A percentile compares a stretch with the other conserved stretches of the same genome.
Conservation (phyloP, 2,797 vertebrate species). For the Diceros bicornis region DNA sequence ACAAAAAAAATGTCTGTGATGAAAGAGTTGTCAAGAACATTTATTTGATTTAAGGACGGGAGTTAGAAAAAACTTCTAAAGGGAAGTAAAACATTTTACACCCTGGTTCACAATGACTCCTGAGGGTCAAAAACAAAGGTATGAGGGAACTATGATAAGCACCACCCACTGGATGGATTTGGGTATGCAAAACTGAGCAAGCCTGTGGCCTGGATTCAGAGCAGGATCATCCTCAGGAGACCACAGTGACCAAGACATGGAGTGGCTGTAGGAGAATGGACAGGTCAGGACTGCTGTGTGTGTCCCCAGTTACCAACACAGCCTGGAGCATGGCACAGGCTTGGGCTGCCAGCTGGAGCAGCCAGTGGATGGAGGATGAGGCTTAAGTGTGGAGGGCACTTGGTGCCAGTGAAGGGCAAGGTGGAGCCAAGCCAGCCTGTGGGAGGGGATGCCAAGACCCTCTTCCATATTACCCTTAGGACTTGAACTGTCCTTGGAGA, state of each 20-base stretch:
- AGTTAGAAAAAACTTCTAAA: neutral
- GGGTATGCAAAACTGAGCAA: neutral
- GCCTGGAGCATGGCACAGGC: too few relatives aligned
- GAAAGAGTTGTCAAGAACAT: neutral
- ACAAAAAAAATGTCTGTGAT: neutral
- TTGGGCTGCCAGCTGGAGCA: neutral
- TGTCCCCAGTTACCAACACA: too few relatives aligned
- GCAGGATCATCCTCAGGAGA: neutral
- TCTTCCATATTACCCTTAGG: too few relatives aligned
- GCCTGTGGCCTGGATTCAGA: too few relatives aligned
- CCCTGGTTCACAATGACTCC: neutral
- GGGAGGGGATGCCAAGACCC: neutral
- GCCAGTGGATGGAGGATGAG: neutral
- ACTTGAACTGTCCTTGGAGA: neutral
- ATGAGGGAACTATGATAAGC: neutral
- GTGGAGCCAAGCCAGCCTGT: neutral
- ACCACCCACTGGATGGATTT: neutral
- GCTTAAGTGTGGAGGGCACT: neutral
- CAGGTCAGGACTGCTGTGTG: neutral
- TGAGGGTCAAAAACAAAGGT: neutral
- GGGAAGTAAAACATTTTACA: neutral
- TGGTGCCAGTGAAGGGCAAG: neutral
- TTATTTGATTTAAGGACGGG: neutral
- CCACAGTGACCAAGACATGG: too few relatives aligned
- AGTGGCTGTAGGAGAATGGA: neutral